Percentiles rank a stretch among this genome's conserved stretches.
These are phyloP conservation scores for Athalia cordata DNA, from an alignment of 2,888 invertebrate genomes.

Conservation along the genomic window DNA sequence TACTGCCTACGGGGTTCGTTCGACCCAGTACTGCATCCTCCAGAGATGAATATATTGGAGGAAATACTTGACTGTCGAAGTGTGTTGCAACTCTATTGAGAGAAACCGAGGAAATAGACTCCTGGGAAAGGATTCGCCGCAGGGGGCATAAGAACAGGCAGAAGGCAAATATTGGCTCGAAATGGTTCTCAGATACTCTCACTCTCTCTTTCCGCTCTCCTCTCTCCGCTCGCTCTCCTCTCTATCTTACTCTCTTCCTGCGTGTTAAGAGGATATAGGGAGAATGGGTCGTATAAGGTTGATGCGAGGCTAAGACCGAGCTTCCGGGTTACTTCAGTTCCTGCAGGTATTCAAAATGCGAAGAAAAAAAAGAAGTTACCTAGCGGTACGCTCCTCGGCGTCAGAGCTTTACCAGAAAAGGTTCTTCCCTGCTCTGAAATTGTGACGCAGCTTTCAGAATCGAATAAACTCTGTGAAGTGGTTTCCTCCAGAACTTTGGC, in stretches of 20 bases:
- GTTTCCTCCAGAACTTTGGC: conserved; percentile 36
- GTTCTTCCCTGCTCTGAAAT: conserved; percentile 17
- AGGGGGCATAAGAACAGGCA: conserved; percentile 12
- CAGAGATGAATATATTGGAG: background rate
- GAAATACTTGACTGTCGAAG: conserved; percentile 15
- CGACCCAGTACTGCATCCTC: background rate
- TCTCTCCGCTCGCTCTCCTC: no score
- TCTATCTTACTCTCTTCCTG: background rate
- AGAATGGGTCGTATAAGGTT: conserved; percentile 5
- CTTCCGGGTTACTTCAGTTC: conserved; percentile 19
- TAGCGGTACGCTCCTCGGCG: background rate
- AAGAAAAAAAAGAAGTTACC: conserved; percentile 6
- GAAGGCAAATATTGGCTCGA: conserved; percentile 36
- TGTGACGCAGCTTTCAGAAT: conserved; percentile 35
- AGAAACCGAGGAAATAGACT: conserved; percentile 5
- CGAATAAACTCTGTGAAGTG: conserved; percentile 38
- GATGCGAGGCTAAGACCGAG: conserved; percentile 29
- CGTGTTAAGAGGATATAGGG: conserved; percentile 21
- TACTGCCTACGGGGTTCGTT: background rate
- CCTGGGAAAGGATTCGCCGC: conserved; percentile 20
- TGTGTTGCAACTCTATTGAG: conserved; percentile 8
- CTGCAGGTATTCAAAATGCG: conserved; percentile 23
- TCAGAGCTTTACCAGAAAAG: background rate
- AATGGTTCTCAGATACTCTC: conserved; percentile 25
- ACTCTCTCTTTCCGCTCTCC: background rate